Base-by-base conservation (phyloP, 1,140 invertebrate genomes). In the Tetragonula clypearis region DNA sequence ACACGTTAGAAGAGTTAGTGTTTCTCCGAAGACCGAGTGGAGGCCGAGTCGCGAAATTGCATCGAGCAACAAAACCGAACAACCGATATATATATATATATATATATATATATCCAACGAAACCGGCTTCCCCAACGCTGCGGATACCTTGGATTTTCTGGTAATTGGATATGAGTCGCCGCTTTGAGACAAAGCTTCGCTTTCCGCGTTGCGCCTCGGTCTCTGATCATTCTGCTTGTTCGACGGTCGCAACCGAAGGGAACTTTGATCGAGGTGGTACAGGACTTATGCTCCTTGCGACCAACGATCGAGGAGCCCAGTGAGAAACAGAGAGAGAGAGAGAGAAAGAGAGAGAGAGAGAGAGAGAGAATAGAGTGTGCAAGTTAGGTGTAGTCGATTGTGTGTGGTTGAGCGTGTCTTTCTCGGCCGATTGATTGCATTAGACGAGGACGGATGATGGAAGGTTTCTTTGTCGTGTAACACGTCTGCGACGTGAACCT, bases 11-110 rank as follows among this genome's bases (percentile, higher is more conserved):
- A 77, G 78, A 53, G 41, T 56, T 80, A 77, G 68, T 17, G 17
- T 82, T 86, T 88, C 88, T 87, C 88, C 88, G 87, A 83, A 88
- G 87, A 89, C 82, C 69, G 68, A 74, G 77, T 65, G 62, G 58
- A 66, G 79, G 77, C 58, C 72, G 58, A 66, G 79, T 84, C 87
- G 83, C 82, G 87, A 86, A 87, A 88, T 88, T 88, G 74, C 83
- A 84, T 69, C 86, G 5, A 73, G 71, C 41, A 49, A 71, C 62
- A 55, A 21, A n/a, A 58, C 82, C 66, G 79, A 79, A 88, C 78
- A 84, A 66, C 84, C 87, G 83, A 88, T 88, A 88, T 30, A 30
- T 30, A 30, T 30, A 30, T 30, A 30, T 30, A 30, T 30, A 30
- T 30, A 30, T 30, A 30, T 30, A 30, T 30, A 30, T 30, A 30